These are phyloP conservation scores for Tragelaphus eurycerus DNA, from an alignment of 2,797 vertebrate species.

Conservation along the genomic window DNA sequence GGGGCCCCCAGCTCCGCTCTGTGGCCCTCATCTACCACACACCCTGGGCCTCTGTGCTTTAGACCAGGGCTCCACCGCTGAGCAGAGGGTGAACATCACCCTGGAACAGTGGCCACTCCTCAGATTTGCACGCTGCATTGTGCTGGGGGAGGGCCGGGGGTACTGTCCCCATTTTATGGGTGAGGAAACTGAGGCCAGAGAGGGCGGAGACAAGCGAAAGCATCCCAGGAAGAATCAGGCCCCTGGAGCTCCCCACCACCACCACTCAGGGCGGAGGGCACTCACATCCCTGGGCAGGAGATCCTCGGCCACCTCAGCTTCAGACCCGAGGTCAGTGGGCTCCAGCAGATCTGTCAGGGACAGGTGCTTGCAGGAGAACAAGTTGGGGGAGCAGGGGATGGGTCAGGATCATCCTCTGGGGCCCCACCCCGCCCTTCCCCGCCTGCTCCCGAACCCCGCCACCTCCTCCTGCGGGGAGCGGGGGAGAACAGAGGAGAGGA, in stretches of 20 bases:
- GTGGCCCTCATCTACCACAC: not conserved
- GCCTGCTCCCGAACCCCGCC: not conserved
- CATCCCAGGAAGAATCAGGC: not conserved
- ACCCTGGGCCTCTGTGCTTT: not conserved
- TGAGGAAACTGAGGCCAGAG: not conserved
- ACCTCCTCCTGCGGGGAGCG: not conserved
- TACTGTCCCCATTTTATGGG: not conserved
- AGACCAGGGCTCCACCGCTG: not conserved
- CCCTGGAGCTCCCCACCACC: not conserved
- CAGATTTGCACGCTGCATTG: not conserved
- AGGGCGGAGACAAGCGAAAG: not conserved
- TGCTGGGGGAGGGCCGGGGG: not conserved
- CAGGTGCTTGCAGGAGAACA: not conserved
- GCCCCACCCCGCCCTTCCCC: fast-evolving
- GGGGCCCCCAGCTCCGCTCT: fast-evolving
- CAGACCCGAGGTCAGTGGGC: not conserved
- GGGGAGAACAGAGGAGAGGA: not conserved
- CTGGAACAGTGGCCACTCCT: not conserved
- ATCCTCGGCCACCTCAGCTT: not conserved
- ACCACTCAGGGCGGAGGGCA: not conserved
- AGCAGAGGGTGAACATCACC: not conserved
- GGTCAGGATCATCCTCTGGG: not conserved
- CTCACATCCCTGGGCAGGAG: not conserved
- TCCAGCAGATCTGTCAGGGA: not conserved
- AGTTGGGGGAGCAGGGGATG: not conserved